phyloP scores from a whole-genome alignment of 2,888 invertebrate genomes.

The Drosophila pegasa region DNA sequence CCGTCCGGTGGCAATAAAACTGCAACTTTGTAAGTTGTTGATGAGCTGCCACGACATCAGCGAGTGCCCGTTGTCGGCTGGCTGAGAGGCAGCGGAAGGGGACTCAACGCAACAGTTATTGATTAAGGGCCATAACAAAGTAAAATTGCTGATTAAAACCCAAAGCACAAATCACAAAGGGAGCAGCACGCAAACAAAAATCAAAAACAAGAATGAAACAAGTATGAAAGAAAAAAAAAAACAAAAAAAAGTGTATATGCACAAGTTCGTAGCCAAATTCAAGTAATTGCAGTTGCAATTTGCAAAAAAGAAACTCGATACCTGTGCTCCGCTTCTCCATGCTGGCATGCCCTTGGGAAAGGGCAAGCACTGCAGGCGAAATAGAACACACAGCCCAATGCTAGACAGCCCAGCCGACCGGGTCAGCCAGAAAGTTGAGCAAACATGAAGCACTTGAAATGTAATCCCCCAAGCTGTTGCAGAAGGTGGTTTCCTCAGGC shows the following conservation, averaged over 20 bases:
- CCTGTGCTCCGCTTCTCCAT: constrained; percentile 2
- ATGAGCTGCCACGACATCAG: constrained; percentile 69
- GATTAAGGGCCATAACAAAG: constrained; percentile 73
- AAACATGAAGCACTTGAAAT: constrained; percentile 11
- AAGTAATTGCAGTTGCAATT: constrained; percentile 70
- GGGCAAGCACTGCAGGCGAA: constrained; percentile 21
- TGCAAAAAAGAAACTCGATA: constrained; percentile 41
- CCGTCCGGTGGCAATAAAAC: constrained; percentile 56
- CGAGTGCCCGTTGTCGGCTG: background rate
- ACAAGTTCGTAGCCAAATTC: constrained; percentile 62
- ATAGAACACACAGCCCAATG: constrained; percentile 6
- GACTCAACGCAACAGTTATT: constrained; percentile 60
- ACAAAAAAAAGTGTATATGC: constrained; percentile 26
- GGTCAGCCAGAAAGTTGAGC: constrained; percentile 1
- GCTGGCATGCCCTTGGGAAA: constrained; percentile 45
- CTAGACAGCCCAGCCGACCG: constrained; percentile 2
- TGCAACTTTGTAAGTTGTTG: constrained; percentile 74
- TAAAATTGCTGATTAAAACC: constrained; percentile 74
- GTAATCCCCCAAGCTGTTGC: background rate
- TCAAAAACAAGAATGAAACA: constrained; percentile 33
- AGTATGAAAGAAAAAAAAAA: constrained; percentile 25
- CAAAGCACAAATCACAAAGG: constrained; percentile 38
- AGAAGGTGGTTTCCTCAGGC: background rate
- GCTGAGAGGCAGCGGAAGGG: background rate
- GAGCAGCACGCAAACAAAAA: constrained; percentile 20